Percentiles rank a stretch among this genome's conserved stretches.
These are phyloP conservation scores for Teleogryllus occipitalis DNA, from an alignment of 1,140 invertebrate species.

Conservation along the genomic window DNA sequence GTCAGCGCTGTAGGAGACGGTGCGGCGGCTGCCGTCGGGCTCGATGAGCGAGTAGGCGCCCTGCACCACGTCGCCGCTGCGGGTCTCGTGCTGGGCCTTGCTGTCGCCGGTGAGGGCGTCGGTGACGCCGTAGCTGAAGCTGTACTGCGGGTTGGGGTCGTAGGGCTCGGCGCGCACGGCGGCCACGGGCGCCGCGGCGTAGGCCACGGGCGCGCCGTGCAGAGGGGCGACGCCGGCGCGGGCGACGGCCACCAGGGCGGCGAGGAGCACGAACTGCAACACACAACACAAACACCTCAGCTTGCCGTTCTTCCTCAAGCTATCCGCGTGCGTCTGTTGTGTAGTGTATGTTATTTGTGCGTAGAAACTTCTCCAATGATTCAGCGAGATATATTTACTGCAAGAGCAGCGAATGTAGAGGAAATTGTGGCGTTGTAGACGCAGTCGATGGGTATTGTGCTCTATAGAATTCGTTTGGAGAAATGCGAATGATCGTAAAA, in stretches of 20 bases:
- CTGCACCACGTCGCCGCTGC: slow-evolving; percentile 44
- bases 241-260: slow-evolving; percentile 23
- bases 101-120: slow-evolving; percentile 45
- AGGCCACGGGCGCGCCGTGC: slow-evolving; percentile 14
- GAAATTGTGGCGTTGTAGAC: neutral
- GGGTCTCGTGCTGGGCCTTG: slow-evolving; percentile 44
- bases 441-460: too few species aligned
- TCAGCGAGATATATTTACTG: neutral
- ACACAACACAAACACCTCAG: neutral
- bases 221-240: slow-evolving; percentile 17
- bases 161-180: slow-evolving; percentile 24
- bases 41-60: slow-evolving; percentile 47
- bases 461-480: too few species aligned
- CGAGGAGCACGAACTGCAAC: slow-evolving; percentile 21
- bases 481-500: too few species aligned
- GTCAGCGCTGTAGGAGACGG: slow-evolving; percentile 45
- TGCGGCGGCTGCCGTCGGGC: slow-evolving; percentile 46
- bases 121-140: slow-evolving; percentile 44
- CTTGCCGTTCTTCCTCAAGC: neutral
- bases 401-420: neutral
- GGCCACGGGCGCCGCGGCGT: slow-evolving; percentile 14
- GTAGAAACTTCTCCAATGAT: too few species aligned
- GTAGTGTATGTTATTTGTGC: too few species aligned
- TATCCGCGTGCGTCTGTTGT: neutral
- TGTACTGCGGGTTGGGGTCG: slow-evolving; percentile 41